These are phyloP conservation scores for Coremacera marginata DNA, from an alignment of 2,888 invertebrate genomes.

Conservation along the genomic window DNA sequence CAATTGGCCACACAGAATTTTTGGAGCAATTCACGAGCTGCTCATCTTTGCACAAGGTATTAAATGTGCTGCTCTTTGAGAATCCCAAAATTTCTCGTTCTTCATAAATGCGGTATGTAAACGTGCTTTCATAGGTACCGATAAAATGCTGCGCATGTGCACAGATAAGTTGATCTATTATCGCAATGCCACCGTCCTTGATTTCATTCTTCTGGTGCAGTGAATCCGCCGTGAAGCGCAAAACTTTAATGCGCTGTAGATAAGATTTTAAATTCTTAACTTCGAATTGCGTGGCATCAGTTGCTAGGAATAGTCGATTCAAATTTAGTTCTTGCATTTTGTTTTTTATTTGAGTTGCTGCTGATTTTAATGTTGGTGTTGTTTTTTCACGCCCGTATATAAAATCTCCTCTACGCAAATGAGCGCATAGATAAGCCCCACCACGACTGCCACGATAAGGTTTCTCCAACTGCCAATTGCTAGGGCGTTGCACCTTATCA, in stretches of 20 bases:
- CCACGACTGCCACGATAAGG: constrained; percentile 72
- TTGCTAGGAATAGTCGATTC: constrained; percentile 82
- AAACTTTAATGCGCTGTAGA: constrained; percentile 57
- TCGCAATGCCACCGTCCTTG: constrained; percentile 88
- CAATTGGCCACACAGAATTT: constrained; percentile 83
- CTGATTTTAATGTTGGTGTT: constrained; percentile 82
- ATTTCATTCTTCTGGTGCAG: constrained; percentile 58
- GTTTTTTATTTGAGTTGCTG: constrained; percentile 80
- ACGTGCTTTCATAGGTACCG: constrained; percentile 95
- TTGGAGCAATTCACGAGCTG: constrained; percentile 76
- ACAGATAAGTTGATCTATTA: constrained; percentile 96
- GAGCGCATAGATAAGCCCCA: constrained; percentile 84
- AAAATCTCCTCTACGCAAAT: constrained; percentile 92
- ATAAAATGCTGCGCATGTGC: constrained; percentile 88
- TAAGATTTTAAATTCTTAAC: constrained; percentile 63
- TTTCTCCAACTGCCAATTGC: constrained; percentile 74
- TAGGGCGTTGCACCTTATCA: constrained; percentile 74
- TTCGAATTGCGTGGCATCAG: constrained; percentile 78
- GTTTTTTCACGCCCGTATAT: constrained; percentile 78
- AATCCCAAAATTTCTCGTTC: constrained; percentile 96
- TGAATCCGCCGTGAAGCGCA: constrained; percentile 62
- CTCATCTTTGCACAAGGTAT: constrained; percentile 75
- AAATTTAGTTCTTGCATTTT: constrained; percentile 73
- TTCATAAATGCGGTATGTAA: constrained; percentile 96
- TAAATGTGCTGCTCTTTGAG: constrained; percentile 84